Base-by-base conservation (phyloP, 37 sponge, comb jelly and placozoan species). In the Bolinopsis microptera region DNA sequence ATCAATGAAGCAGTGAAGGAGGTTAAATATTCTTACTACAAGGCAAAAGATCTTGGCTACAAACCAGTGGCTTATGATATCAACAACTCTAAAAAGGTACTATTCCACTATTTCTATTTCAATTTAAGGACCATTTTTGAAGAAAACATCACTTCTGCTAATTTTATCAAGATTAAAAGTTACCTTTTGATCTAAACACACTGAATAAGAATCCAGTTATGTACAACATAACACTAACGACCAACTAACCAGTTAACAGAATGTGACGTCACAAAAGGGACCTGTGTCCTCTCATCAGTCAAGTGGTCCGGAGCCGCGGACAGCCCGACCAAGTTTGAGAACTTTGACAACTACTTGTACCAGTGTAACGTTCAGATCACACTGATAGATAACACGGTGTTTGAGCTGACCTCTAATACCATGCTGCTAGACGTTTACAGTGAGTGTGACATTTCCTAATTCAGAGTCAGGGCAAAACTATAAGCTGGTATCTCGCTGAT, bases 361-460 rank as follows among this genome's bases (percentile, higher is more conserved):
- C 61, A 38, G 61, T 86, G 90, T 25, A 41, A 25, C 8, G 90
- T 27, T 0, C 26, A 40, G 90, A n/a, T 41, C 5, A 86, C 90
- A 13, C 48, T 86, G 26, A 22, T 24, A 34, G 90, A 86, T 23
- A 48, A n/a, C 3, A n/a, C 90, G 24, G 30, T 22, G 25, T 27
- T 86, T 2, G 36, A 38, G 38, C n/a, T 86, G 31, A 28, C 90
- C 23, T 86, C 90, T n/a, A 86, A 86, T n/a, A 34, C 90, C 61
- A 86, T 86, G 90, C 39, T 35, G 61, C 90, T 86, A 13, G 90
- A 86, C 39, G 61, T 86, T 41, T 86, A 86, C 36, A 86, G 90
- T 86, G 61, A 86, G 90, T 86, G 0, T 72, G 2, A 8, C 31
- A 30, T n/a, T n/a, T n/a, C n/a, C n/a, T n/a, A n/a, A n/a, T n/a